These are phyloP conservation scores for Hermodice carunculata DNA, from an alignment of 2,888 invertebrate species.

Conservation along the genomic window DNA sequence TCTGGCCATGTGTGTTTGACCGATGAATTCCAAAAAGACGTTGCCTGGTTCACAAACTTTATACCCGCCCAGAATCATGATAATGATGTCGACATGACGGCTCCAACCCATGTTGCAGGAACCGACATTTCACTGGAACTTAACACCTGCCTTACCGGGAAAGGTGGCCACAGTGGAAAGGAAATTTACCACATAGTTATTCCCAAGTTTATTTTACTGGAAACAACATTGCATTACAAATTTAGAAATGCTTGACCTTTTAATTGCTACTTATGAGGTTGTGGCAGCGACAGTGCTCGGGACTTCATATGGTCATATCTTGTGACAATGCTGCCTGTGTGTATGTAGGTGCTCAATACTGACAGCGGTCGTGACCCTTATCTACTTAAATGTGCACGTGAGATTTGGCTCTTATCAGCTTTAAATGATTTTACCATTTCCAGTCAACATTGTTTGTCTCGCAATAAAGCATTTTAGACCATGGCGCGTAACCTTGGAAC, in stretches of 20 bases:
- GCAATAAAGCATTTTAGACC: too few species aligned
- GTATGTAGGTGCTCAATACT: too few species aligned
- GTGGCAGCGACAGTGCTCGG: not conserved
- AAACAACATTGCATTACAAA: not conserved
- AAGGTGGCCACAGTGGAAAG: not conserved
- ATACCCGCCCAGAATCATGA: not conserved
- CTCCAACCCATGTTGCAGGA: not conserved
- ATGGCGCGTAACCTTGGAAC: too few species aligned
- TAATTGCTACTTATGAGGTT: not conserved
- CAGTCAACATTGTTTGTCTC: too few species aligned
- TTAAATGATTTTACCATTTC: conserved; percentile 43
- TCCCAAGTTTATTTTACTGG: not conserved
- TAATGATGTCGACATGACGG: not conserved
- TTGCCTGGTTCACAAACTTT: not conserved
- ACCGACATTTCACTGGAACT: not conserved
- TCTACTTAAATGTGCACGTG: not conserved
- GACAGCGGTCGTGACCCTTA: not conserved
- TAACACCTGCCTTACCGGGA: not conserved
- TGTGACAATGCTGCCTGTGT: not conserved
- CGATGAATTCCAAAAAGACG: not conserved
- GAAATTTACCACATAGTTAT: not conserved
- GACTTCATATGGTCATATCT: not conserved
- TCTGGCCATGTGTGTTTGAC: not conserved
- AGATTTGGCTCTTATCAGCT: not conserved
- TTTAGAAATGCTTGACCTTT: conserved; percentile 1